Evolutionary conservation across 53 echinoderm and acorn worm genomes (phyloP).

Genomic region (Zoroaster sp.): DNA sequence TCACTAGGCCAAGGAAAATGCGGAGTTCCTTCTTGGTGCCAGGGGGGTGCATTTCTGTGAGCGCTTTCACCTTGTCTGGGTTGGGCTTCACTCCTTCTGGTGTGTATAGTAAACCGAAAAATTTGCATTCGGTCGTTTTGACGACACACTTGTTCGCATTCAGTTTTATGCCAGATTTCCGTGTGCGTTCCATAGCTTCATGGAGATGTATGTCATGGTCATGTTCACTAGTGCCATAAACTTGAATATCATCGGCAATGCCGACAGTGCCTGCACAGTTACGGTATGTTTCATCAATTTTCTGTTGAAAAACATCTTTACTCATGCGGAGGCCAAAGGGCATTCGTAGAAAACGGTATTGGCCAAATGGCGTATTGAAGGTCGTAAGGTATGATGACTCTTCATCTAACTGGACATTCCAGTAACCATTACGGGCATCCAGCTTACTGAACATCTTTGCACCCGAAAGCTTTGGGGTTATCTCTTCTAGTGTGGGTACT

Average conservation of each 20-base stretch:
- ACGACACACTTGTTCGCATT: conserved; percentile 35
- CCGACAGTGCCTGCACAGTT: conserved; percentile 31
- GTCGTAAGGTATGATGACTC: not conserved
- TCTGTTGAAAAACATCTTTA: too few species aligned
- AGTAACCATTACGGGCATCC: not conserved
- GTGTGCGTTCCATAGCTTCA: conserved; percentile 26
- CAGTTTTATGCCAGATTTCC: conserved; percentile 33
- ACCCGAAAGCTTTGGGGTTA: conserved; percentile 11
- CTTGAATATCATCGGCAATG: conserved; percentile 32
- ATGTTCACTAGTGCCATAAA: conserved; percentile 1
- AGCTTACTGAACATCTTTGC: conserved; percentile 19
- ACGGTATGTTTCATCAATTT: not conserved
- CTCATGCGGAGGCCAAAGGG: too few species aligned
- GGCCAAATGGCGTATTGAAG: conserved; percentile 19
- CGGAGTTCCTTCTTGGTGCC: conserved; percentile 36
- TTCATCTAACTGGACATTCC: not conserved
- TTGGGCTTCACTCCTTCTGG: conserved; percentile 41
- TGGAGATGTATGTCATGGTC: conserved; percentile 29
- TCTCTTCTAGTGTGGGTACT: conserved; percentile 48
- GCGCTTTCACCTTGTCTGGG: not conserved
- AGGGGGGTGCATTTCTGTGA: conserved; percentile 32
- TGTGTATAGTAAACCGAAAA: conserved; percentile 19
- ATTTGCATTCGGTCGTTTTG: conserved; percentile 4
- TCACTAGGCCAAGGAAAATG: conserved; percentile 43
- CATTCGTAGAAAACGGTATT: not conserved